Conservation (phyloP, 1,140 invertebrate species). For the Nymphalis io region DNA sequence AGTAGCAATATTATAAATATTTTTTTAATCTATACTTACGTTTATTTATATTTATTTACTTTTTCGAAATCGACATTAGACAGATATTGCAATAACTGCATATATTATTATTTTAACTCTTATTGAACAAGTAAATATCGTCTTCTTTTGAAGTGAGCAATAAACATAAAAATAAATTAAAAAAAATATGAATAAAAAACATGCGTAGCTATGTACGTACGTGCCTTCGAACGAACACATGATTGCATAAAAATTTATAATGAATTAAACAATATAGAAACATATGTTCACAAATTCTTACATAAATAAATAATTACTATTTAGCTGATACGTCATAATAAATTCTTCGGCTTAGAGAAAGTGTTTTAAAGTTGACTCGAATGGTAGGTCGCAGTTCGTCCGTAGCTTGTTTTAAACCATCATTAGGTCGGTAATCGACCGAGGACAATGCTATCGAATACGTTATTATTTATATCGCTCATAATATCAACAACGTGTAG, state of each 20-base stretch:
- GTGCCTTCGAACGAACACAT: neutral
- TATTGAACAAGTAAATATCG: neutral
- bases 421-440: neutral
- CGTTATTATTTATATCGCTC: neutral
- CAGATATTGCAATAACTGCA: no score
- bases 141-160: neutral
- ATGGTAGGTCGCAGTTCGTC: constrained; percentile 18
- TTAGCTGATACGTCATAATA: no score
- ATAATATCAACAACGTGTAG: neutral
- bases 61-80: no score
- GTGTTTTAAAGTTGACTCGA: constrained; percentile 27
- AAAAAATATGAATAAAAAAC: neutral
- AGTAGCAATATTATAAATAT: no score
- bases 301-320: neutral
- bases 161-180: neutral
- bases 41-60: no score
- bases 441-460: neutral
- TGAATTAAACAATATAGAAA: neutral
- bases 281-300: constrained; percentile 3
- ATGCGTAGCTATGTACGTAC: neutral
- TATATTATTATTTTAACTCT: no score
- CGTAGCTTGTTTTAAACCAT: constrained; percentile 12
- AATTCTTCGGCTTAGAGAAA: constrained; percentile 9
- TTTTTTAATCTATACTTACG: no score
- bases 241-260: constrained; percentile 7